phyloP scores from a whole-genome alignment of 2,888 invertebrate species.

The Eutolmus rufibarbis region DNA sequence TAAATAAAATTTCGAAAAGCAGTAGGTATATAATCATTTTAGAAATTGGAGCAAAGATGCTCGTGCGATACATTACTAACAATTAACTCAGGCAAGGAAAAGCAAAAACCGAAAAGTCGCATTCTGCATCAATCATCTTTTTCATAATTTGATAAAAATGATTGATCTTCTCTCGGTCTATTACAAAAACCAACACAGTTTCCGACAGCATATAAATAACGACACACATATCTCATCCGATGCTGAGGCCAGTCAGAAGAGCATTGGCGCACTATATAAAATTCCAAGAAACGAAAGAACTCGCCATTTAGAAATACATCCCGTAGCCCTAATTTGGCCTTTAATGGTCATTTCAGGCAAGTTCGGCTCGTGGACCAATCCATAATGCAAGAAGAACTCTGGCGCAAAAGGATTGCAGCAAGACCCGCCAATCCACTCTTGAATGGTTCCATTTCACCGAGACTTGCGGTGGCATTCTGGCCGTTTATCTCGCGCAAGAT shows the following conservation, averaged over 20 bases:
- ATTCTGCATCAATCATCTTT: not conserved
- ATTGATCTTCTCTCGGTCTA: not conserved
- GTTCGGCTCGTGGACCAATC: constrained; percentile 37
- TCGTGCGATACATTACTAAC: not conserved
- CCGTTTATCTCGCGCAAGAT: not conserved
- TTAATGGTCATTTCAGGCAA: constrained; percentile 32
- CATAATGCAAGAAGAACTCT: constrained; percentile 30
- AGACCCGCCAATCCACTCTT: constrained; percentile 29
- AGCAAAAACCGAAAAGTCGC: not conserved
- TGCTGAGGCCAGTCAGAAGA: not conserved
- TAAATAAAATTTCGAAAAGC: too few relatives aligned
- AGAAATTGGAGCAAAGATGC: not conserved
- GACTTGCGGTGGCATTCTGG: constrained; percentile 11
- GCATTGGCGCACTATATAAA: not conserved
- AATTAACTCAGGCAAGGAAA: not conserved
- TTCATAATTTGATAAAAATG: not conserved
- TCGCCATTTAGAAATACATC: constrained; percentile 18
- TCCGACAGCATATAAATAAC: not conserved
- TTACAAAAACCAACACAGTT: not conserved
- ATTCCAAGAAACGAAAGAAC: constrained; percentile 11
- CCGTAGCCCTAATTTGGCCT: constrained; percentile 41
- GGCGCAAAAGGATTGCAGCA: constrained; percentile 24
- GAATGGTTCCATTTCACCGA: not conserved
- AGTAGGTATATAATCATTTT: not conserved
- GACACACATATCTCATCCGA: constrained; percentile 4